Evolutionary conservation across 2,888 invertebrate species (phyloP).

Genomic region (Catonia carolina): DNA sequence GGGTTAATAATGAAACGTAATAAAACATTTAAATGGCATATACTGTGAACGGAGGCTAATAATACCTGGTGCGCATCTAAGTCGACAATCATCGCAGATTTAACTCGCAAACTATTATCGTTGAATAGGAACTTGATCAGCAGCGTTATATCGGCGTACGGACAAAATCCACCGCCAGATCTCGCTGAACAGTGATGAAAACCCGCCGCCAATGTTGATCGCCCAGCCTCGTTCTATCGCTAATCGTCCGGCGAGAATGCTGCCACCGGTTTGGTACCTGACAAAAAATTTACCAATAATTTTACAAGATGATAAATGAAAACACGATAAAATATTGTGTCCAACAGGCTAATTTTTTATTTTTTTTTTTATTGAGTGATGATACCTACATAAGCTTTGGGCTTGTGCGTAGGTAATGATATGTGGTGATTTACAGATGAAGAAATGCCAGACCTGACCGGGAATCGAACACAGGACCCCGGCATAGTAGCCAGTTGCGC

Average conservation of each 20-base stretch:
- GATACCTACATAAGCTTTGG: too few relatives aligned
- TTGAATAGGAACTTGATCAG: slow-evolving; percentile 61
- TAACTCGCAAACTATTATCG: slow-evolving; percentile 47
- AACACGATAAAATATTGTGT: not conserved
- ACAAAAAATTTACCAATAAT: slow-evolving; percentile 18
- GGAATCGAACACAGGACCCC: too few relatives aligned
- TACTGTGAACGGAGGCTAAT: too few relatives aligned
- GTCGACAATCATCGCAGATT: slow-evolving; percentile 79
- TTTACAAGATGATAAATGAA: not conserved
- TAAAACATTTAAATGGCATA: too few relatives aligned
- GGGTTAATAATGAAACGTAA: too few relatives aligned
- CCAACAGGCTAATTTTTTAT: too few relatives aligned
- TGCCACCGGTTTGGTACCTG: slow-evolving; percentile 73
- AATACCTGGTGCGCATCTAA: slow-evolving; percentile 86
- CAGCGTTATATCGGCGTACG: slow-evolving; percentile 83
- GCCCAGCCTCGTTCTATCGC: slow-evolving; percentile 81
- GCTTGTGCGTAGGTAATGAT: too few relatives aligned
- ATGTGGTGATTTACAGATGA: too few relatives aligned
- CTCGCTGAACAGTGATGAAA: slow-evolving; percentile 80
- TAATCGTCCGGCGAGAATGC: slow-evolving; percentile 72
- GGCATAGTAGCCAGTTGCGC: too few relatives aligned
- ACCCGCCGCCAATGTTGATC: slow-evolving; percentile 84
- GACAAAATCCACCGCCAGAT: slow-evolving; percentile 80
- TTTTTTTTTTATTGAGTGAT: too few relatives aligned
- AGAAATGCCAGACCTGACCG: too few relatives aligned